Percentiles rank a stretch among this genome's conserved stretches.
These are phyloP conservation scores for Mamestra configurata DNA, from an alignment of 1,140 invertebrate species.

Conservation along the genomic window DNA sequence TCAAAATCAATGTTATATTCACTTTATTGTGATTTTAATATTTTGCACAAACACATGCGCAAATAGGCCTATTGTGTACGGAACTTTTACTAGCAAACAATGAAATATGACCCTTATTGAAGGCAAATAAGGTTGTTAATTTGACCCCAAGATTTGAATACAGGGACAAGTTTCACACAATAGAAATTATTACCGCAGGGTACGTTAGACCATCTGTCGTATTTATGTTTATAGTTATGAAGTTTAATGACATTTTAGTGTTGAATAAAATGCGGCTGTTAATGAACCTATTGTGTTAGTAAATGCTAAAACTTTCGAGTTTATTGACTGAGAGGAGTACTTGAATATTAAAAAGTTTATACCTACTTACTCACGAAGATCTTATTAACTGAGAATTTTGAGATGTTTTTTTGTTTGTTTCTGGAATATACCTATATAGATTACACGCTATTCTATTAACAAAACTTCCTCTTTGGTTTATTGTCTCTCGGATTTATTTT, in stretches of 20 bases:
- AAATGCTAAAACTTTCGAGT: slow-evolving; percentile 22
- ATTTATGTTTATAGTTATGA: slow-evolving; percentile 67
- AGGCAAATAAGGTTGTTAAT: slow-evolving; percentile 41
- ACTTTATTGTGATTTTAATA: slow-evolving; percentile 23
- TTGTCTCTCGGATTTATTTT: background rate
- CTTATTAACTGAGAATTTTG: no score
- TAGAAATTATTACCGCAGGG: slow-evolving; percentile 69
- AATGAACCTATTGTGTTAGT: slow-evolving; percentile 45
- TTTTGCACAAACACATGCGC: slow-evolving; percentile 38
- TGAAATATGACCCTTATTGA: slow-evolving; percentile 16
- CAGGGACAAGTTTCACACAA: slow-evolving; percentile 65
- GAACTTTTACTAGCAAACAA: background rate
- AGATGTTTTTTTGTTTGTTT: background rate
- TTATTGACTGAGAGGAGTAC: slow-evolving; percentile 6
- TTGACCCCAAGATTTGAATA: slow-evolving; percentile 68
- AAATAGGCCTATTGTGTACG: slow-evolving; percentile 39
- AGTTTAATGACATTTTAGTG: slow-evolving; percentile 73
- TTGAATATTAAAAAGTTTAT: background rate
- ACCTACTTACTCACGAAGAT: background rate
- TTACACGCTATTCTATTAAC: background rate
- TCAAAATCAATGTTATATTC: slow-evolving; percentile 6
- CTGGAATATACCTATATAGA: background rate
- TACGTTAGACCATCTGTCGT: slow-evolving; percentile 75
- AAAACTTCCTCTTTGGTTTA: background rate
- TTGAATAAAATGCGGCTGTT: slow-evolving; percentile 48